Conservation (phyloP, 1,140 invertebrate species). For the Fopius arisanus region DNA sequence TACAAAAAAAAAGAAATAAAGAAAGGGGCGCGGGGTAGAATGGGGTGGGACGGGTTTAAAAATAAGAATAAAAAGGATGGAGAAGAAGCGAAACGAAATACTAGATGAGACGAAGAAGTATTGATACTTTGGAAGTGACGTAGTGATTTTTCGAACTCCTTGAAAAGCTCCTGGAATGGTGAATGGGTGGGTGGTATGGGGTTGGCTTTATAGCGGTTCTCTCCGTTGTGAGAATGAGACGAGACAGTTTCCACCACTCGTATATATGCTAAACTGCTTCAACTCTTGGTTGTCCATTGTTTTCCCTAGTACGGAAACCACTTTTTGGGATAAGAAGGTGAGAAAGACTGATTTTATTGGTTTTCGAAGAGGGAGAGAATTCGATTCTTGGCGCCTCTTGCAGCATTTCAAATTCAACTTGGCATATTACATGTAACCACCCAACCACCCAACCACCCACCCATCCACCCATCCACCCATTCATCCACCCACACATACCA, state of each 20-base stretch:
- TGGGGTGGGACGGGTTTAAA: too few relatives aligned
- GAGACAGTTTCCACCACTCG: constrained; percentile 47
- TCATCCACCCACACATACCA: too few relatives aligned
- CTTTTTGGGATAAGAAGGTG: not conserved
- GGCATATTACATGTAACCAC: constrained; percentile 2
- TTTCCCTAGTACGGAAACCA: constrained; percentile 42
- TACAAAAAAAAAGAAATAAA: constrained; percentile 8
- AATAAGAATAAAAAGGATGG: too few relatives aligned
- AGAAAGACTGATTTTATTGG: constrained; percentile 45
- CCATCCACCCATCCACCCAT: not conserved
- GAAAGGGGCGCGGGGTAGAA: too few relatives aligned
- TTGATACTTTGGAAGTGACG: constrained; percentile 39
- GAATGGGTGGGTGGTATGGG: not conserved
- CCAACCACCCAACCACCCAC: not conserved
- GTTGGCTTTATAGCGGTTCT: not conserved
- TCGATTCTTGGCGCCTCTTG: constrained; percentile 20
- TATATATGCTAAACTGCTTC: constrained; percentile 53
- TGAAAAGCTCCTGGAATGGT: not conserved
- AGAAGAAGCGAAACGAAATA: constrained; percentile 18
- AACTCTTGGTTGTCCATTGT: constrained; percentile 41
- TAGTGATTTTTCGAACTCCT: constrained; percentile 39
- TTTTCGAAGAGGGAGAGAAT: constrained; percentile 33
- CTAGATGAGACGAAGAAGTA: constrained; percentile 18
- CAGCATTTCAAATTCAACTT: constrained; percentile 5
- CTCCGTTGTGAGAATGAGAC: constrained; percentile 27